Percentiles rank a stretch among this genome's conserved stretches.
phyloP scores from a whole-genome alignment of 2,888 invertebrate genomes.

The Rhyacophila evoluta region DNA sequence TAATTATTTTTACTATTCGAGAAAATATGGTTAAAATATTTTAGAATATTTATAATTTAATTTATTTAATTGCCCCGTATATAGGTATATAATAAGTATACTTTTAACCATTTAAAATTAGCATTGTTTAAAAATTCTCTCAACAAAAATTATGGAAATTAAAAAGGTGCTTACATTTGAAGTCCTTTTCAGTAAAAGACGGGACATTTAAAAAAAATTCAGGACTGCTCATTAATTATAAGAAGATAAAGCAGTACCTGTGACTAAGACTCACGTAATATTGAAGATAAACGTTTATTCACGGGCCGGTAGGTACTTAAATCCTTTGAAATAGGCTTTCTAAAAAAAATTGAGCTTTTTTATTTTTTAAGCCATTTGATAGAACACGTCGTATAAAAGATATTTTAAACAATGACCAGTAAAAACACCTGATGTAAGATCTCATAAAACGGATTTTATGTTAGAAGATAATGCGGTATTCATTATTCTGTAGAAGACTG shows the following conservation, averaged over 20 bases:
- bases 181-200: constrained; percentile 20
- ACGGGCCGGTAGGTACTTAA: neutral
- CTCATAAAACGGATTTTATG: neutral
- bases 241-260: constrained; percentile 9
- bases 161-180: constrained; percentile 14
- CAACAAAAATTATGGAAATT: constrained; percentile 22
- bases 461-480: too few species aligned
- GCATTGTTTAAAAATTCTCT: constrained; percentile 14
- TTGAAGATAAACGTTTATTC: constrained; percentile 22
- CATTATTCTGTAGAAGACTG: too few species aligned
- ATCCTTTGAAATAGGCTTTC: constrained; percentile 8
- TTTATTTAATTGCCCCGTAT: neutral
- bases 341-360: neutral
- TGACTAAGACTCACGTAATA: constrained; percentile 22
- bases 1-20: too few species aligned
- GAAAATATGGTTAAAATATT: too few species aligned
- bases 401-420: neutral
- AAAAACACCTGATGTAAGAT: neutral
- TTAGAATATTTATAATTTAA: too few species aligned
- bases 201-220: neutral
- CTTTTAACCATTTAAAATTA: constrained; percentile 10
- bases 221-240: constrained; percentile 3
- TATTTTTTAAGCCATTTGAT: constrained; percentile 12
- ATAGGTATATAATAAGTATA: neutral
- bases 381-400: neutral